These are phyloP conservation scores for Himantopus leucocephalus DNA, from an alignment of 2,113 vertebrate genomes.

Conservation along the genomic window DNA sequence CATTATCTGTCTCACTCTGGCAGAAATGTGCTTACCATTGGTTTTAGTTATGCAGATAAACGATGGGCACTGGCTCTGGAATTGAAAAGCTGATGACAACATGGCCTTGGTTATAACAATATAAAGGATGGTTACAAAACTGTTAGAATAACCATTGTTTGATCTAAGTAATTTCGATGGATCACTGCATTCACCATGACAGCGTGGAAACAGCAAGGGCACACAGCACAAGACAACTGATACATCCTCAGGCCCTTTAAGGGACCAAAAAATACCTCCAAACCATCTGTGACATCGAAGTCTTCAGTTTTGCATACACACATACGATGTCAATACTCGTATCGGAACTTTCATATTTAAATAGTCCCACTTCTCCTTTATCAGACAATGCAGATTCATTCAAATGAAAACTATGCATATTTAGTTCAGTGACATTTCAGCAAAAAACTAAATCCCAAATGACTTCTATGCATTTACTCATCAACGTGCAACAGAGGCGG, in stretches of 20 bases:
- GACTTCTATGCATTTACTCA: not conserved
- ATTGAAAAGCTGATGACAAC: slow-evolving; percentile 47
- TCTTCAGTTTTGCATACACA: not conserved
- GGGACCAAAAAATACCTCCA: not conserved
- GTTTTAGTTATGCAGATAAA: slow-evolving; percentile 35
- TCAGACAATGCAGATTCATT: not conserved
- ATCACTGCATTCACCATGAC: not conserved
- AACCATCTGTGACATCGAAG: rapidly evolving
- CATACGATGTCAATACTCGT: rapidly evolving
- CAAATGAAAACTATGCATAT: not conserved
- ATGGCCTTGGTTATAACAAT: not conserved
- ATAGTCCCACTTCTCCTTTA: not conserved
- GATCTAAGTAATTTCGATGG: slow-evolving; percentile 10
- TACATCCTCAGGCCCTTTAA: not conserved
- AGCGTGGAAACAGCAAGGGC: not conserved
- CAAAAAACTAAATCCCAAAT: not conserved
- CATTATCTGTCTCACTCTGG: slow-evolving; percentile 1
- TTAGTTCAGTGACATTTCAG: not conserved
- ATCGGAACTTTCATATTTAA: not conserved
- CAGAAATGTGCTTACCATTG: slow-evolving; percentile 44
- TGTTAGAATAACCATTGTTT: not conserved
- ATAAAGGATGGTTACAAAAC: slow-evolving; percentile 8
- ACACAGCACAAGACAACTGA: not conserved
- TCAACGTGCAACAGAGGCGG: not conserved
- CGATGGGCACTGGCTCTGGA: not conserved